phyloP scores from a whole-genome alignment of 2,797 vertebrate species.

The Ctenosaura bakeri region DNA sequence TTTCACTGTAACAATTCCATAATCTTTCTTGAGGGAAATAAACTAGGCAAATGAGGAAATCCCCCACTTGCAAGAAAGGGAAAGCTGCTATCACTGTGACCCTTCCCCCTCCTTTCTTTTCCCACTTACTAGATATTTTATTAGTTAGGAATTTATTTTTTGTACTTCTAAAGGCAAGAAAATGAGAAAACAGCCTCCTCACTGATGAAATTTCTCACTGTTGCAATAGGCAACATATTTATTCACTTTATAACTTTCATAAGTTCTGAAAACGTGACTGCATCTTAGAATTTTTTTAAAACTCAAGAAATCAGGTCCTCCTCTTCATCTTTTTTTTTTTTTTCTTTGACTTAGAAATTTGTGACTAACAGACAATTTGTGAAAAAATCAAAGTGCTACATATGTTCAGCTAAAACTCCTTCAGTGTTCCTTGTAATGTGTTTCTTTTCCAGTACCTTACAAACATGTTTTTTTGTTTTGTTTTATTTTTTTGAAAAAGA shows the following conservation, averaged over 20 bases:
- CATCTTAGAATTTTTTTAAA: conserved; percentile 31
- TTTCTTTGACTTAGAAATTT: conserved; percentile 27
- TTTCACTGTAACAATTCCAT: conserved; percentile 64
- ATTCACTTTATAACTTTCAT: conserved; percentile 30
- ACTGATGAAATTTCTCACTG: conserved; percentile 40
- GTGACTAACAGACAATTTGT: conserved; percentile 27
- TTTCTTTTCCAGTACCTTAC: background rate
- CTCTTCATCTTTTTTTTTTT: conserved; percentile 31
- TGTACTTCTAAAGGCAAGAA: conserved; percentile 55
- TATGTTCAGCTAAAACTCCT: background rate
- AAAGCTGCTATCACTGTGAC: conserved; percentile 51
- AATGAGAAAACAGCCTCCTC: conserved; percentile 58
- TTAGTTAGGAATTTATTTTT: conserved; percentile 61
- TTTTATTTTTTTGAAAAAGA: background rate
- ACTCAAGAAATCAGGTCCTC: background rate
- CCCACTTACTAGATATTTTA: conserved; percentile 56
- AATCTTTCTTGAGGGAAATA: conserved; percentile 67
- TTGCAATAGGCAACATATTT: background rate
- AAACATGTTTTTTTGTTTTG: background rate
- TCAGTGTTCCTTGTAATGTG: background rate
- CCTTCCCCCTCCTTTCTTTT: conserved; percentile 51
- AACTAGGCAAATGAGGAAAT: conserved; percentile 40
- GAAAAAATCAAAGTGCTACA: too few relatives aligned
- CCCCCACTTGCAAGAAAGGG: too few relatives aligned
- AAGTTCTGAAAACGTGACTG: conserved; percentile 11